Percentiles rank a stretch among this genome's conserved stretches.
These are phyloP conservation scores for Poeciliopsis prolifica DNA, from an alignment of 2,113 vertebrate genomes.

Conservation along the genomic window DNA sequence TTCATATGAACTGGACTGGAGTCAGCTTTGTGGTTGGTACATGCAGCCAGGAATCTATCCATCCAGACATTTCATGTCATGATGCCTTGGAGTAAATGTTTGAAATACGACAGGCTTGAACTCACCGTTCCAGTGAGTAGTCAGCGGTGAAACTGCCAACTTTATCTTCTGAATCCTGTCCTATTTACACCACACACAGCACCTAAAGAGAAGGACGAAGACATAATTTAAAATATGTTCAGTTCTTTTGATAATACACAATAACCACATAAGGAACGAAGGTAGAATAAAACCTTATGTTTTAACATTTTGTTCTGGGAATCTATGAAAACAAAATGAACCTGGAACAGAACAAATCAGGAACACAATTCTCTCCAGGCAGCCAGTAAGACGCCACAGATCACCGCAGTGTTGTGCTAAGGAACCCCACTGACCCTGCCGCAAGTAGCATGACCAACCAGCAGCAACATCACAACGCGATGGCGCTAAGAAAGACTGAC, in stretches of 20 bases:
- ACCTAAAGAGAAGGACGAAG: conserved; percentile 27
- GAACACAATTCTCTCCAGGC: conserved; percentile 19
- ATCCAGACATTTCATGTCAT: neutral
- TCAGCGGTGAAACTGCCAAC: neutral
- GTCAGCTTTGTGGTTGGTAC: neutral
- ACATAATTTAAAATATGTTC: neutral
- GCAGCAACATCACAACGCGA: conserved; percentile 10
- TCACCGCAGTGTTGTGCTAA: neutral
- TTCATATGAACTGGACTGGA: neutral
- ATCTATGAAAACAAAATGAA: neutral
- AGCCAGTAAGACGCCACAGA: conserved; percentile 2
- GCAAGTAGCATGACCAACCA: conserved; percentile 8
- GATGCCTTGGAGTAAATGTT: neutral
- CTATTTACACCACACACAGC: conserved; percentile 10
- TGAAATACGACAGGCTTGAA: conserved; percentile 16
- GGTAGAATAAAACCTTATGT: conserved; percentile 13
- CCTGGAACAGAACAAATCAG: conserved; percentile 26
- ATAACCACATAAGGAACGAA: no score
- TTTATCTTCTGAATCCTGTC: conserved; percentile 14
- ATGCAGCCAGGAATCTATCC: neutral
- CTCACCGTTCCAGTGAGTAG: conserved; percentile 50
- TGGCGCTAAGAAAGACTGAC: conserved; percentile 10
- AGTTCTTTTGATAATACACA: neutral
- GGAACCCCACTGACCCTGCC: conserved; percentile 32
- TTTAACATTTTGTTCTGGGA: conserved; percentile 22